Base-by-base conservation (phyloP, 2,888 invertebrate genomes). In the Dione vanillae region DNA sequence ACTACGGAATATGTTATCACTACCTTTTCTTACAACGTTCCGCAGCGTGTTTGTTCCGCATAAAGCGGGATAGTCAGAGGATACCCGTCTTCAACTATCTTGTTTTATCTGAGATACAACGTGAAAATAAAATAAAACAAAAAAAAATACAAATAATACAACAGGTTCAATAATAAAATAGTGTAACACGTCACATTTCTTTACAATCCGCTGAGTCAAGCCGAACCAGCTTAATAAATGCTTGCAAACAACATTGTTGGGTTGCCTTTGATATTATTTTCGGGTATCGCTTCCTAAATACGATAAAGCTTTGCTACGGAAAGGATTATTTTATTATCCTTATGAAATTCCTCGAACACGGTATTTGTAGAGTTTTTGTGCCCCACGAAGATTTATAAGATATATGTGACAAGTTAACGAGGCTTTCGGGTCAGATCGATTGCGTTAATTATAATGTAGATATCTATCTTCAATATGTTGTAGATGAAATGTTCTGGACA, bases 301-400 rank as follows among this genome's bases (percentile, higher is more conserved):
- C 79, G 79, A 81, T 80, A 79, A 80, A 80, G 74, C 73, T 74
- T 74, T 75, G 72, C 76, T 71, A 71, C 69, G 74, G 77, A 80
- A 79, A 77, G 80, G 81, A 81, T 82, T 82, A 84, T 81, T 80
- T 78, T 82, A 83, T 83, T 82, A 83, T 81, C 77, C 78, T 80
- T 78, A 81, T 79, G 78, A 79, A 78, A 81, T 80, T 81, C 77
- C 72, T 69, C 67, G 72, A 70, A 56, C 71, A 56, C 65, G 69
- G 71, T 71, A 75, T 73, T 75, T 73, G 69, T 66, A 58, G 72
- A 74, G 54, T 49, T 64, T 64, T 47, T 47, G 45, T 62, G 49
- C 19, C 45, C 49, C 2, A 11, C 19, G 11, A 27, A 16, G 35
- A 64, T 64, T 64, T 64, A 64, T 64, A 47, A 37, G 64, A 19